phyloP scores from a whole-genome alignment of 2,888 invertebrate genomes.

The Eurytoma californica region DNA sequence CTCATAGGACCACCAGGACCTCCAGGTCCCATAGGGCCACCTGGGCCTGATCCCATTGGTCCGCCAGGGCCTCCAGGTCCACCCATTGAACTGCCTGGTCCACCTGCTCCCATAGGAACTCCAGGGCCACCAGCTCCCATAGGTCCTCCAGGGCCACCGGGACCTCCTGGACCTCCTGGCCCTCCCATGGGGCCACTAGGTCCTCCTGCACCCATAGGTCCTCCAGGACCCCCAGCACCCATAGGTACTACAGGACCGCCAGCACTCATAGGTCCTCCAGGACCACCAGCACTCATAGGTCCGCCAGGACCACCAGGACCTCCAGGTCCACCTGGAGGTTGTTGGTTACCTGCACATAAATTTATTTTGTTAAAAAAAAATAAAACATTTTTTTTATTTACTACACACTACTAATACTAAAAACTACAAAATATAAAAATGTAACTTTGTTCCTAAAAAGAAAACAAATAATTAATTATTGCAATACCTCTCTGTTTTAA shows the following conservation, averaged over 20 bases:
- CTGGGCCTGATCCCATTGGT: slow-evolving; percentile 21
- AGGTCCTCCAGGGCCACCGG: slow-evolving; percentile 52
- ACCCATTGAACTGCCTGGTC: slow-evolving; percentile 37
- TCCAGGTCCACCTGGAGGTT: slow-evolving; percentile 26
- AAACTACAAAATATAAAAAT: too few relatives aligned
- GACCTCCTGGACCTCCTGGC: slow-evolving; percentile 4
- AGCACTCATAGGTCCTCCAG: slow-evolving; percentile 21
- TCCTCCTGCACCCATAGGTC: slow-evolving; percentile 17
- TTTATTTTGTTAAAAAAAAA: neutral
- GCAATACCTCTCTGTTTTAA: too few relatives aligned
- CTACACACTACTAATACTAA: too few relatives aligned
- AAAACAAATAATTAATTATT: too few relatives aligned
- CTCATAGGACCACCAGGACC: slow-evolving; percentile 68
- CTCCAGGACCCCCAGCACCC: slow-evolving; percentile 25
- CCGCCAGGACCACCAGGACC: slow-evolving; percentile 19
- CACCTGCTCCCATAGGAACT: slow-evolving; percentile 24
- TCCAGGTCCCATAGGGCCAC: slow-evolving; percentile 71
- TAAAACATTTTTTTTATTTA: neutral
- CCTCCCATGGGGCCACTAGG: slow-evolving; percentile 31
- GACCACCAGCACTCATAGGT: too few relatives aligned
- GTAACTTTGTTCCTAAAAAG: too few relatives aligned
- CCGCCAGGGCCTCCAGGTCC: slow-evolving; percentile 37
- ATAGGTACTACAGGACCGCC: slow-evolving; percentile 22
- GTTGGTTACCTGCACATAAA: slow-evolving; percentile 48
- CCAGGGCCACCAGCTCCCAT: slow-evolving; percentile 29